phyloP scores from a whole-genome alignment of 2,888 invertebrate species.

The Invenusta paracnida region DNA sequence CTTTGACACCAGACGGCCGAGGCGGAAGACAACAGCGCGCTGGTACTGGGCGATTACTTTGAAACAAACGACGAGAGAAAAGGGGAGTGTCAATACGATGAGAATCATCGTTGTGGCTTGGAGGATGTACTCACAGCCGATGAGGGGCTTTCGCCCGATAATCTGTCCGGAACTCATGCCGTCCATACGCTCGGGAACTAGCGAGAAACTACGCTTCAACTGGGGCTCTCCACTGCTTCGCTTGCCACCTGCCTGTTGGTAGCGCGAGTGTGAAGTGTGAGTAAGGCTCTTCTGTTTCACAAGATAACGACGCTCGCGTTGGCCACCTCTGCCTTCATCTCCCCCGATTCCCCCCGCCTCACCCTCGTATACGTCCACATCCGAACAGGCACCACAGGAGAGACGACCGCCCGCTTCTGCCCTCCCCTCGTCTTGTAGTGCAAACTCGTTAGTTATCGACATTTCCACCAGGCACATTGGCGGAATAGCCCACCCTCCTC shows the following conservation, averaged over 20 bases:
- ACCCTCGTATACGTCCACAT: not conserved
- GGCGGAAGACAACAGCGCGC: constrained; percentile 81
- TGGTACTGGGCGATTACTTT: constrained; percentile 89
- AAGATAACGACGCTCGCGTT: not conserved
- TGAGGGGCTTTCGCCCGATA: not conserved
- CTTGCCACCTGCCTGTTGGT: not conserved
- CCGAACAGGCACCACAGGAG: not conserved
- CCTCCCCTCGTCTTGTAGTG: not conserved
- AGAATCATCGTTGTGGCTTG: constrained; percentile 30
- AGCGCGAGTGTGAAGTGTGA: not conserved
- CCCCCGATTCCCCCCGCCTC: not conserved
- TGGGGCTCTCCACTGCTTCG: not conserved
- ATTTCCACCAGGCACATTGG: not conserved
- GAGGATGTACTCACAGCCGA: constrained; percentile 38
- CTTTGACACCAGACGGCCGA: constrained; percentile 74
- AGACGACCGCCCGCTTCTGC: not conserved
- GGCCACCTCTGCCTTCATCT: not conserved
- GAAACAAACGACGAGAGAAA: constrained; percentile 39
- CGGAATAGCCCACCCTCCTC: not conserved
- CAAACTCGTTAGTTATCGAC: not conserved
- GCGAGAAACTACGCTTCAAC: constrained; percentile 37
- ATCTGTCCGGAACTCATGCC: constrained; percentile 14
- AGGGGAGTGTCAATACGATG: constrained; percentile 36
- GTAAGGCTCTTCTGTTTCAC: not conserved
- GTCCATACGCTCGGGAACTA: constrained; percentile 41